Evolutionary conservation across 2,888 invertebrate genomes (phyloP).

Genomic region (Linnaemya vulpina): DNA sequence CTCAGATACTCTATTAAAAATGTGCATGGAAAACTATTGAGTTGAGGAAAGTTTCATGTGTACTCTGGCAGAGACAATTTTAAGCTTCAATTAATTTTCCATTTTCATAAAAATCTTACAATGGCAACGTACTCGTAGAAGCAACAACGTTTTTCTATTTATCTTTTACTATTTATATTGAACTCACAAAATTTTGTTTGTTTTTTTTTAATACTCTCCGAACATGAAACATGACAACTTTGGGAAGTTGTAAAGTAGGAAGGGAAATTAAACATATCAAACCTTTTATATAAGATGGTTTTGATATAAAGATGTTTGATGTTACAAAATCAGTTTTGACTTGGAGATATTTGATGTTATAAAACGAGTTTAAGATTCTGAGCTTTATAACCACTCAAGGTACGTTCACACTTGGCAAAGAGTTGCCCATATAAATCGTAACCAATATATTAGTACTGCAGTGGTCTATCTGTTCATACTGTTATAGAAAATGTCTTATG

Average conservation of each 20-base stretch:
- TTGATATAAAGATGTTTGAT: too few relatives aligned
- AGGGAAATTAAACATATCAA: background rate
- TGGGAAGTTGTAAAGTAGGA: background rate
- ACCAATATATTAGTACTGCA: too few relatives aligned
- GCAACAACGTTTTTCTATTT: slow-evolving; percentile 18
- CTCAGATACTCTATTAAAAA: background rate
- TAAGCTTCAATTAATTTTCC: slow-evolving; percentile 28
- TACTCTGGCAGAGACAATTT: slow-evolving; percentile 1
- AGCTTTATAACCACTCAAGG: too few relatives aligned
- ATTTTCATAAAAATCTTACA: background rate
- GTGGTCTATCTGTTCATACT: too few relatives aligned
- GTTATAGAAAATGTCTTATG: too few relatives aligned
- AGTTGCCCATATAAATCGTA: too few relatives aligned
- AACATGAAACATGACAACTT: slow-evolving; percentile 51
- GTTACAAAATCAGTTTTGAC: too few relatives aligned
- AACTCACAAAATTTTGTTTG: background rate
- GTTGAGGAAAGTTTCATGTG: background rate
- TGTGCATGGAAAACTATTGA: background rate
- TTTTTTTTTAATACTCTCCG: background rate
- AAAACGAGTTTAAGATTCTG: too few relatives aligned
- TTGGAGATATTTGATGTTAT: too few relatives aligned
- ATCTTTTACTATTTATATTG: background rate
- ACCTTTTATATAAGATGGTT: too few relatives aligned
- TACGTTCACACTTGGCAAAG: too few relatives aligned
- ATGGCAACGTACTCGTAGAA: background rate